Conservation (phyloP, 1,140 invertebrate species). For the Dendroctonus ponderosae region DNA sequence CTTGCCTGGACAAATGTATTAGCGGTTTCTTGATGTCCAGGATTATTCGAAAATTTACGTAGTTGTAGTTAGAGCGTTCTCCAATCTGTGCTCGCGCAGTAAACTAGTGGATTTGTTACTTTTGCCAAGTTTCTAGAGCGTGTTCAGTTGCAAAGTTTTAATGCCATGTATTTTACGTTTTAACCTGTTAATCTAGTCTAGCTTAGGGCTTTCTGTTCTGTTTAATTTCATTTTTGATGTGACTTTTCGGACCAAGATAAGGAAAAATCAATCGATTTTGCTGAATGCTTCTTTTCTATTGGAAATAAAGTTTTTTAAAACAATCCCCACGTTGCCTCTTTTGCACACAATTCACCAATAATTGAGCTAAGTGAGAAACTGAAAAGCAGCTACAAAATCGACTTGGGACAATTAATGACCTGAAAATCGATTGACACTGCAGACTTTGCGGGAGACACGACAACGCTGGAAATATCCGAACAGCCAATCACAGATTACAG, state of each 20-base stretch:
- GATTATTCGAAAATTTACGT: background rate
- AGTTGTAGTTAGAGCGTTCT: background rate
- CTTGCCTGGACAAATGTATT: background rate
- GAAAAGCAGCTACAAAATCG: no score
- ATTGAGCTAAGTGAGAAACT: no score
- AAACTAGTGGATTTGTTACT: background rate
- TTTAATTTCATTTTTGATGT: background rate
- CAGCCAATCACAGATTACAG: no score
- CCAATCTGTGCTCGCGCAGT: background rate
- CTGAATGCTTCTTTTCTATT: slow-evolving; percentile 16
- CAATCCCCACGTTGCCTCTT: no score
- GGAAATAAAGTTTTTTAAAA: no score
- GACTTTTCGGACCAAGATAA: slow-evolving; percentile 13
- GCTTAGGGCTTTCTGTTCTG: background rate
- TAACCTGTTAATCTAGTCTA: background rate
- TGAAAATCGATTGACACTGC: no score
- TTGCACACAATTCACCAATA: no score
- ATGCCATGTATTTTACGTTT: slow-evolving; percentile 1
- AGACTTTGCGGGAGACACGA: no score
- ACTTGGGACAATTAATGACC: no score
- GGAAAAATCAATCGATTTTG: slow-evolving; percentile 3
- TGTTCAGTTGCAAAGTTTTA: background rate
- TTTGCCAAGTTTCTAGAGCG: background rate
- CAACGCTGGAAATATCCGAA: no score
- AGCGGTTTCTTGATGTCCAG: no score